Conservation (phyloP, 2,888 invertebrate species). For the Litoditis marina region DNA sequence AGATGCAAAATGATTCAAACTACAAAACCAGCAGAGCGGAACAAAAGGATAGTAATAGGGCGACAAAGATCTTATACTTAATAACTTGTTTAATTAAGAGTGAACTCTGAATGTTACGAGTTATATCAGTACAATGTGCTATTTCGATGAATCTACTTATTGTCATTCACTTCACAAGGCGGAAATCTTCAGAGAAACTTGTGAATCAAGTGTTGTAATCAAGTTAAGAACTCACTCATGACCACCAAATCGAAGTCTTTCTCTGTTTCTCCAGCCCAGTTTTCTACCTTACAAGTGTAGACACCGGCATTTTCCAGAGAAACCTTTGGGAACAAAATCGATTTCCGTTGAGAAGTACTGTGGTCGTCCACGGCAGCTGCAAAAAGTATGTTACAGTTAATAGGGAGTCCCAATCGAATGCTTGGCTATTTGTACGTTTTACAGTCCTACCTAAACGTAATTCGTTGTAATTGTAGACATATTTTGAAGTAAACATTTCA, state of each 20-base stretch:
- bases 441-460: background rate
- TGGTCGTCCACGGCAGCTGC: constrained; percentile 45
- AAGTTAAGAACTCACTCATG: constrained; percentile 66
- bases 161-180: background rate
- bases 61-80: too few relatives aligned
- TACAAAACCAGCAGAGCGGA: too few relatives aligned
- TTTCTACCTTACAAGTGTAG: constrained; percentile 69
- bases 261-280: constrained; percentile 67
- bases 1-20: too few relatives aligned
- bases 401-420: background rate
- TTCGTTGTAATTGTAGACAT: too few relatives aligned
- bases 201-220: background rate
- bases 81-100: too few relatives aligned
- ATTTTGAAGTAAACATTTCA: too few relatives aligned
- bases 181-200: background rate
- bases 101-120: too few relatives aligned
- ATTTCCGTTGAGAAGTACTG: constrained; percentile 34
- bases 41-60: too few relatives aligned
- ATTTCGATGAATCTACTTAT: too few relatives aligned
- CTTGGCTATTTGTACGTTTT: background rate
- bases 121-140: too few relatives aligned
- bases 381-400: constrained; percentile 11
- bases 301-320: constrained; percentile 65
- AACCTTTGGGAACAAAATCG: constrained; percentile 51
- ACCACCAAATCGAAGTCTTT: constrained; percentile 68